A percentile compares a stretch with the other conserved stretches of the same genome.
phyloP scores from a whole-genome alignment of 2,888 invertebrate species.

The Polymixis lichenea region DNA sequence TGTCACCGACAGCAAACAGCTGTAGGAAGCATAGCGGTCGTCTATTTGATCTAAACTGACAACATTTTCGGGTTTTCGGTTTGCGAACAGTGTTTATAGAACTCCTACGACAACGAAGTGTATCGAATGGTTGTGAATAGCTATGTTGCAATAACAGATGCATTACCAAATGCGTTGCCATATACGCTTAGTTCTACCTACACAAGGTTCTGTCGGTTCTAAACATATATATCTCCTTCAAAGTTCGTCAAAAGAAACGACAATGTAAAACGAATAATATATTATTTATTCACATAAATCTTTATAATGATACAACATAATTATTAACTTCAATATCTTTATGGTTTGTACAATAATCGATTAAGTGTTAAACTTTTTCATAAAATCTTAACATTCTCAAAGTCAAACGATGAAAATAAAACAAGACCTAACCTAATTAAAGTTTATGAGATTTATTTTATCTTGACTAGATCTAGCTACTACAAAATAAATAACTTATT shows the following conservation, averaged over 20 bases:
- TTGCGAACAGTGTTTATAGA: too few species aligned
- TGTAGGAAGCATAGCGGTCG: too few species aligned
- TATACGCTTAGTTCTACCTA: background rate
- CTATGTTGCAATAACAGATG: too few species aligned
- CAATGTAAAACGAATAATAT: constrained; percentile 59
- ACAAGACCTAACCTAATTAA: background rate
- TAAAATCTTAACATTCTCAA: constrained; percentile 46
- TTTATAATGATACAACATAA: constrained; percentile 43
- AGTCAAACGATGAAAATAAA: constrained; percentile 26
- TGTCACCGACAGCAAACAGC: too few species aligned
- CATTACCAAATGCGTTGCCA: background rate
- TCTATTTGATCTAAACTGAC: too few species aligned
- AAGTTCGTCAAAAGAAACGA: constrained; percentile 15
- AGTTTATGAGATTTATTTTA: background rate
- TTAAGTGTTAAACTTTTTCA: background rate
- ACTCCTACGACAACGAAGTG: too few species aligned
- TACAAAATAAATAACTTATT: background rate
- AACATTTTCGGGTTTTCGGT: too few species aligned
- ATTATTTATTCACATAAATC: constrained; percentile 63
- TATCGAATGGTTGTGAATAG: too few species aligned
- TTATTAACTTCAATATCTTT: constrained; percentile 52
- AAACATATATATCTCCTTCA: background rate
- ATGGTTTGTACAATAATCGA: constrained; percentile 53
- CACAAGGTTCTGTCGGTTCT: background rate
- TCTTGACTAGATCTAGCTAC: background rate